Evolutionary conservation across 1,140 invertebrate genomes (phyloP), one percentile per base, ranked within the genome.

Genomic region (Mya arenaria): DNA sequence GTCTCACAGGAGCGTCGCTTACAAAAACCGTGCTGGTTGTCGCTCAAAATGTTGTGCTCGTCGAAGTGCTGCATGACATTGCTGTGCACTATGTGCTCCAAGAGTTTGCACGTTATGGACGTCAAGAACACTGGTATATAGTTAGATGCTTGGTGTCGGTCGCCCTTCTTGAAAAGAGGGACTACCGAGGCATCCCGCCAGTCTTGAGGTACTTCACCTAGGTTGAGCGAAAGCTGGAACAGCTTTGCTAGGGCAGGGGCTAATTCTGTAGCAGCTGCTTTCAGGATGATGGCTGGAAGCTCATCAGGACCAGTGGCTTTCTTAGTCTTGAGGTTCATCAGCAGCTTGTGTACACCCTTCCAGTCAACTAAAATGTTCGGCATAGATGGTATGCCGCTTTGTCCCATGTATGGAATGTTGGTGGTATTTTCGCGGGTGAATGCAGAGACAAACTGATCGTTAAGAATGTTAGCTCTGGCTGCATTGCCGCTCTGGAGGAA

Each of bases 161-260:
- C 74, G 4, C 79, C 86, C 65, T 84, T 85, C 48, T 85, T 83
- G 28, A 68, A 87, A 32, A 85, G 25, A 30, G 58, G 36, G 1
- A 56, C 48, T 8, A 78, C 25, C 6, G 55, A 52, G 25, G 66
- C 56, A n/a, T 25, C 23, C 36, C 34, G 72, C 80, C 73, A 83
- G 25, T 79, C 68, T 4, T 39, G 13, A 2, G 73, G 75, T 17
- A 83, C 23, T 73, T 65, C 32, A 10, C 30, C 37, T 10, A n/a
- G 30, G 25, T 82, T 34, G 3, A 65, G 41, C 25, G 79, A 63
- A 8, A 32, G 28, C 41, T 82, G 79, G 30, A 44, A 82, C 13
- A 56, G 19, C 23, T 17, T 30, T 36, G 41, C n/a, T 28, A 32
- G 28, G 25, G 25, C 41, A 8, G 25, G 30, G 28, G 68, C 36